Conservation (phyloP, 2,113 vertebrate genomes). For the Entosphenus tridentatus region DNA sequence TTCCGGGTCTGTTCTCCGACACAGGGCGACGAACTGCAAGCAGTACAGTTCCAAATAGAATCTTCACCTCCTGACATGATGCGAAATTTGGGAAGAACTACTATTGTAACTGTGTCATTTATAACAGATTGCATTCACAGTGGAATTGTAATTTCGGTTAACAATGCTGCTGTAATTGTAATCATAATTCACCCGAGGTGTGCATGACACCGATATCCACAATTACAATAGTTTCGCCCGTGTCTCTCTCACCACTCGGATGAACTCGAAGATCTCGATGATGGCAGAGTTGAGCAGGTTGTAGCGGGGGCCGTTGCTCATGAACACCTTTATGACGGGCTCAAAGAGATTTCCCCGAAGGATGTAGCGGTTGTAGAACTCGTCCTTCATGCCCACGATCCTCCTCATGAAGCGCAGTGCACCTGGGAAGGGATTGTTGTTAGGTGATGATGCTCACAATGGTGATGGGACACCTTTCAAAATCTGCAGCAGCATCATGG, state of each 20-base stretch:
- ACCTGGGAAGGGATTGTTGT: constrained; percentile 25
- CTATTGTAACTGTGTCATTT: background rate
- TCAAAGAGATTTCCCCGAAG: constrained; percentile 95
- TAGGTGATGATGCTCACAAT: too few species aligned
- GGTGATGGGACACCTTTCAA: too few species aligned
- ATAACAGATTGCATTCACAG: too few species aligned
- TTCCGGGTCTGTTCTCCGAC: too few species aligned
- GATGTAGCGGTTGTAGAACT: constrained; percentile 96
- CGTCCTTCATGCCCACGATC: constrained; percentile 91
- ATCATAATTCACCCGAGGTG: constrained; percentile 6
- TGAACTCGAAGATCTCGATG: constrained; percentile 93
- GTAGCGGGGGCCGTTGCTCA: constrained; percentile 92
- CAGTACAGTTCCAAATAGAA: background rate
- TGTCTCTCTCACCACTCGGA: constrained; percentile 53
- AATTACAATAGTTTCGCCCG: too few species aligned
- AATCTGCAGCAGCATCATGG: too few species aligned
- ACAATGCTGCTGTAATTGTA: constrained; percentile 9
- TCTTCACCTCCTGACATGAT: background rate
- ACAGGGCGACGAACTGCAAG: too few species aligned
- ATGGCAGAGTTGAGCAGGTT: constrained; percentile 93
- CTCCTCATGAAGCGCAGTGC: constrained; percentile 93
- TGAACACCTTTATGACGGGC: constrained; percentile 78
- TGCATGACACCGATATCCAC: too few species aligned
- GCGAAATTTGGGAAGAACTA: background rate
- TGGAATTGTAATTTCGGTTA: background rate